Evolutionary conservation across 2,797 vertebrate genomes (phyloP), one percentile per base, ranked within the genome.

Genomic region (Bucorvus abyssinicus): DNA sequence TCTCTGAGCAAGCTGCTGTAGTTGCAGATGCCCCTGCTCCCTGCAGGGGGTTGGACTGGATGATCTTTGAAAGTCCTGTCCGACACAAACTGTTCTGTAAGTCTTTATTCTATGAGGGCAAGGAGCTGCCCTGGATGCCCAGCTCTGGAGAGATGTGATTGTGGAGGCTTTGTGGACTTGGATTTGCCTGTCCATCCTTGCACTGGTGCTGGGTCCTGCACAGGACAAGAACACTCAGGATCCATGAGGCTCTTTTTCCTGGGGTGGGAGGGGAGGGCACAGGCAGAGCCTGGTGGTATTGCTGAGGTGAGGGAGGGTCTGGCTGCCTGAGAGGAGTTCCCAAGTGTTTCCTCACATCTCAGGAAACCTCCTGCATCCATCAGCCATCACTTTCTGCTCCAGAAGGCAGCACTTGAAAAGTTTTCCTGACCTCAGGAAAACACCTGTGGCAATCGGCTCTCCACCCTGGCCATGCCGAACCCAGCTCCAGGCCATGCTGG

Each of bases 341-440:
- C 2, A 0, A 73, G 50, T 8, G 1, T 50, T 91, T 94, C 73
- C 80, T 83, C 2, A 0, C 68, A 30, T 77, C 82, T 89, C 82
- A 73, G 87, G 92, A 95, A 91, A 56, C 27, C 11, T 5, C 74
- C 91, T 79, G 78, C 81, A 68, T 68, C 87, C 87, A 64, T 63
- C 50, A 84, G 57, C 38, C 89, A 87, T 78, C 0, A 0, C 38
- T 57, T 11, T 29, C 32, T 52, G 71, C 47, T 65, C 42, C 7
- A 13, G 53, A 76, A 74, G 15, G 14, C 14, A 2, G 42, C 50
- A 69, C 23, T 85, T 77, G 42, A 73, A 55, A 91, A 50, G 52
- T 29, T 85, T 87, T 87, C 36, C 60, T 60, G 76, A 60, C 22
- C 12, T 85, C 47, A 67, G 71, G n/a, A 83, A 70, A 93, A 88